Evolutionary conservation across 2,113 vertebrate species (phyloP).

Genomic region (Hemibagrus wyckioides): DNA sequence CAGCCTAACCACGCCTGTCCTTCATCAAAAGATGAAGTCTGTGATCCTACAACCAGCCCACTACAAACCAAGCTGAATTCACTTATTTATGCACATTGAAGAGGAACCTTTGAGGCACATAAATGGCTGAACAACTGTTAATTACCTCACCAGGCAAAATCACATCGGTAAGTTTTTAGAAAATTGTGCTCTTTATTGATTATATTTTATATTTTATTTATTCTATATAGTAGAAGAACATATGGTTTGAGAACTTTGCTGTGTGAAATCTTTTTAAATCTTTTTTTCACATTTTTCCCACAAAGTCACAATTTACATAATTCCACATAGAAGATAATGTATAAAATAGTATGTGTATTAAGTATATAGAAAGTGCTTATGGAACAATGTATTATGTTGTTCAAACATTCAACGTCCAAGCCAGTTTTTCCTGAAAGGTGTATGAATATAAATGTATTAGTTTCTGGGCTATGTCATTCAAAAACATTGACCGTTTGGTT

Average conservation of each 20-base stretch:
- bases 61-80: conserved; percentile 36
- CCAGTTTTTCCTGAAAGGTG: not conserved
- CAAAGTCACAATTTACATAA: not conserved
- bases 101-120: conserved; percentile 18
- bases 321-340: not conserved
- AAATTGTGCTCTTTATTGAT: not conserved
- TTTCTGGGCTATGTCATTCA: not conserved
- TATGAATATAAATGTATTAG: not conserved
- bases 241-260: not conserved
- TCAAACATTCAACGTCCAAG: not conserved
- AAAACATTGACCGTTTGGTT: no score
- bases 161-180: conserved; percentile 67
- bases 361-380: not conserved
- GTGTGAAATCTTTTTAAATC: not conserved
- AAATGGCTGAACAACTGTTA: conserved; percentile 77
- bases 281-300: not conserved
- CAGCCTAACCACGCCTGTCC: conserved; percentile 53
- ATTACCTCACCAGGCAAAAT: conserved; percentile 66
- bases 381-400: not conserved
- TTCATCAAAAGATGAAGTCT: conserved; percentile 53
- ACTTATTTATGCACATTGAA: conserved; percentile 13
- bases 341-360: not conserved
- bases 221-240: not conserved
- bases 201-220: no score
- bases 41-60: conserved; percentile 40